Evolutionary conservation across 2,888 invertebrate species (phyloP), one percentile per base, ranked within the genome.

Genomic region (Rotaria macrura): DNA sequence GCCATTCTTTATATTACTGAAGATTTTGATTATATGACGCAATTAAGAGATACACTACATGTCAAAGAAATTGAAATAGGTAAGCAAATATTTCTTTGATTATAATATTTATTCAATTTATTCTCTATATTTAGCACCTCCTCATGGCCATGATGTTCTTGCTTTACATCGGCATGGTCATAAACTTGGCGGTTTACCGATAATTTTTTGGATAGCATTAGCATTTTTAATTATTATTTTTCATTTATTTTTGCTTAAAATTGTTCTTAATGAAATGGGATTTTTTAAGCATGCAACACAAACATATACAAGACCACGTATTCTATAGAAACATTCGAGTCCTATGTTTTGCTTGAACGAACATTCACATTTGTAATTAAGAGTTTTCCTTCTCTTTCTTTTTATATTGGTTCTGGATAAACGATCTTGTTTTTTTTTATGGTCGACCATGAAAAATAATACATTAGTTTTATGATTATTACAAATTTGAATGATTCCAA

Each of bases 101-200:
- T 47, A 9, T 47, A 47, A 47, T 47, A 14, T 47, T 14, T 20
- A 20, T 34, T 29, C 14, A 34, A 4, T 65, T 34, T 38, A n/a
- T 65, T 20, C 14, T 6, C 7, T 23, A 7, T 57, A n/a, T 90
- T 87, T 90, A 92, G 96, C 96, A 23, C 96, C 96, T 0, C 94
- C 96, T 0, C 96, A 96, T 89, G 95, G 96, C 89, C 94, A 95
- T 89, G 95, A 95, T 90, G 93, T 96, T 20, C 94, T 97, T 89
- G 95, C 95, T 0, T 91, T 96, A 88, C 96, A 96, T 90, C 94
- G 94, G 89, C 96, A 96, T 89, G 96, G 96, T 0, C 94, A 95
- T 91, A 94, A 94, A 88, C 92, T 95, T 88, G 96, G 96, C 55
- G 96, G 96, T 0, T 92, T 97, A 87, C 96, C 96, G 79, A 94